phyloP scores from a whole-genome alignment of 2,888 invertebrate species.

The Callinectes sapidus region DNA sequence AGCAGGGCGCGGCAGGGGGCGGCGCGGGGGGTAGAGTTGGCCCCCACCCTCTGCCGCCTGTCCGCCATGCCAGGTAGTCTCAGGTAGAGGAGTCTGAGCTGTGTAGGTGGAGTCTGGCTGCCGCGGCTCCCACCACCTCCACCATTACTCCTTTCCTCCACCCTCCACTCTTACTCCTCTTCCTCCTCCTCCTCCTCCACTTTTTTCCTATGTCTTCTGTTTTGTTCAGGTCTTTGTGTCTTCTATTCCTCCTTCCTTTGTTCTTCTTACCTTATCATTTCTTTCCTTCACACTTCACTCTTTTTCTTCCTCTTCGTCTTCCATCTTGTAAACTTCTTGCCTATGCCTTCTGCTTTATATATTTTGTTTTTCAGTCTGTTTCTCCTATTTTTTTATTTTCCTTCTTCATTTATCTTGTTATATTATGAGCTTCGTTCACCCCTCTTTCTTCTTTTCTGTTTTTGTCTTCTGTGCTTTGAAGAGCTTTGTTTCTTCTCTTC shows the following conservation, averaged over 20 bases:
- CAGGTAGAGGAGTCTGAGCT: slow-evolving; percentile 65
- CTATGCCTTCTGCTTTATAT: neutral
- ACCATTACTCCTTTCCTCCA: slow-evolving; percentile 15
- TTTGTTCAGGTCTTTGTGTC: neutral
- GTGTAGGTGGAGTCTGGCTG: slow-evolving; percentile 60
- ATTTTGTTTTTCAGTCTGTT: too few relatives aligned
- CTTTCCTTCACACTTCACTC: neutral
- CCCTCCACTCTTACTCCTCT: neutral
- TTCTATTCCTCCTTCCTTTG: neutral
- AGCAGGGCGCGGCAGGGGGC: slow-evolving; percentile 34
- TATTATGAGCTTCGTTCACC: too few relatives aligned
- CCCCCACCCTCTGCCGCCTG: slow-evolving; percentile 54
- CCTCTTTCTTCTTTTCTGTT: too few relatives aligned
- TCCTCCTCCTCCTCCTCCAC: neutral
- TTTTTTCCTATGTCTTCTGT: neutral
- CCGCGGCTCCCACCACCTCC: slow-evolving; percentile 34
- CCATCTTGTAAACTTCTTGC: neutral
- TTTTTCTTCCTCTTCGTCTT: neutral
- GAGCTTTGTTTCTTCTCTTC: neutral
- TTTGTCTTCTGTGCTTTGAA: neutral
- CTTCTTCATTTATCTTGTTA: neutral
- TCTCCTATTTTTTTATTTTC: neutral
- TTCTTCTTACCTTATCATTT: neutral
- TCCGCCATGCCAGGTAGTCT: slow-evolving; percentile 65
- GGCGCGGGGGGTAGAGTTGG: neutral